Percentiles rank a stretch among this genome's conserved stretches.
phyloP scores from a whole-genome alignment of 92 coral and sea anemone genomes.

The Phymanthus crucifer region DNA sequence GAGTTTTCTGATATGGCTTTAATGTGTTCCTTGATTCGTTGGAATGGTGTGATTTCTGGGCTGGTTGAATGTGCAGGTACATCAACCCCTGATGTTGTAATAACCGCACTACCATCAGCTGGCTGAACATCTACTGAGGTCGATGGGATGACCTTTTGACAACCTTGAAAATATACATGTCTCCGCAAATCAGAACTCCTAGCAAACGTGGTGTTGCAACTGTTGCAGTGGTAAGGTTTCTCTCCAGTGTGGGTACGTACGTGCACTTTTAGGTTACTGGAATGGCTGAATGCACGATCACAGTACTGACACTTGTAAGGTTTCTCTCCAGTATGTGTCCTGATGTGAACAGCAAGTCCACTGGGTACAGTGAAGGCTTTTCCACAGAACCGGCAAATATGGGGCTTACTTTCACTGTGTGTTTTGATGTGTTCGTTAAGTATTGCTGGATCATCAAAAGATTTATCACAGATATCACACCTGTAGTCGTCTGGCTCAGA shows the following conservation, averaged over 20 bases:
- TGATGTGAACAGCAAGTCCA: slow-evolving; percentile 39
- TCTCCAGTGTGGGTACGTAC: slow-evolving; percentile 50
- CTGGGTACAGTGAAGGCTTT: slow-evolving; percentile 42
- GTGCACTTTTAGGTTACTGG: slow-evolving; percentile 42
- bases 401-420: slow-evolving; percentile 48
- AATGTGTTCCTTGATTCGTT: not conserved
- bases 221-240: slow-evolving; percentile 38
- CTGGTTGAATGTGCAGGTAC: not conserved
- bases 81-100: not conserved
- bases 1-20: not conserved
- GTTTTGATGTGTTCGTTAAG: slow-evolving; percentile 29
- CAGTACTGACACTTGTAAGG: slow-evolving; percentile 41
- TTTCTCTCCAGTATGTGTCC: slow-evolving; percentile 45
- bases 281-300: slow-evolving; percentile 47
- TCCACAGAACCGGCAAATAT: slow-evolving; percentile 38
- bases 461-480: slow-evolving; percentile 50
- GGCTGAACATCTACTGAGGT: slow-evolving; percentile 8
- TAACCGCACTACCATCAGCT: not conserved
- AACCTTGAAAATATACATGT: slow-evolving; percentile 42
- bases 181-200: slow-evolving; percentile 47
- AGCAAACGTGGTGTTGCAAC: slow-evolving; percentile 43
- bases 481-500: slow-evolving; percentile 26
- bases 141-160: slow-evolving; percentile 20
- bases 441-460: slow-evolving; percentile 22
- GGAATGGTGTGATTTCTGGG: too few relatives aligned